These are phyloP conservation scores for Trachelipus rathkii DNA, from an alignment of 1,140 invertebrate species.

Conservation along the genomic window DNA sequence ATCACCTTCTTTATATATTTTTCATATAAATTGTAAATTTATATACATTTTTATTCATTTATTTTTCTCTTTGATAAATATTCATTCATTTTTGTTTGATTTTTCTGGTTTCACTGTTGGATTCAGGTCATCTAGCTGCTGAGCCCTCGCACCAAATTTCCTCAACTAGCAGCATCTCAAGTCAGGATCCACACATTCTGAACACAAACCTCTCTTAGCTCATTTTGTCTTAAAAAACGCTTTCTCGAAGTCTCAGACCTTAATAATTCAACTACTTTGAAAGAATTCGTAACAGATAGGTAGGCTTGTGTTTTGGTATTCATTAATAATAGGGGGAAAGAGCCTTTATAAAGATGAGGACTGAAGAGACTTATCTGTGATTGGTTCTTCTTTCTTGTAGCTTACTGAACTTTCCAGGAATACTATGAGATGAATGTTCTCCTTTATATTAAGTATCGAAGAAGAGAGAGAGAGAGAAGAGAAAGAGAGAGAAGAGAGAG, in stretches of 20 bases:
- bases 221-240: neutral
- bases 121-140: neutral
- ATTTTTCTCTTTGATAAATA: too few species aligned
- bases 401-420: too few species aligned
- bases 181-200: neutral
- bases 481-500: too few species aligned
- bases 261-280: neutral
- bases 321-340: neutral
- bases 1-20: too few species aligned
- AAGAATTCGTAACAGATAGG: constrained; percentile 1
- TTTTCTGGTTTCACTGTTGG: too few species aligned
- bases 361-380: too few species aligned
- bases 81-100: neutral
- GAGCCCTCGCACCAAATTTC: neutral
- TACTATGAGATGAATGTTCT: too few species aligned
- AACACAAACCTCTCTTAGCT: neutral
- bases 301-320: neutral
- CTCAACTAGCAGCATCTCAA: neutral
- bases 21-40: too few species aligned
- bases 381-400: too few species aligned
- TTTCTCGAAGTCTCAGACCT: neutral
- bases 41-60: too few species aligned
- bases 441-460: too few species aligned
- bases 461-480: too few species aligned
- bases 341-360: neutral